Conservation (phyloP, 2,113 vertebrate species). For the Gadus macrocephalus region DNA sequence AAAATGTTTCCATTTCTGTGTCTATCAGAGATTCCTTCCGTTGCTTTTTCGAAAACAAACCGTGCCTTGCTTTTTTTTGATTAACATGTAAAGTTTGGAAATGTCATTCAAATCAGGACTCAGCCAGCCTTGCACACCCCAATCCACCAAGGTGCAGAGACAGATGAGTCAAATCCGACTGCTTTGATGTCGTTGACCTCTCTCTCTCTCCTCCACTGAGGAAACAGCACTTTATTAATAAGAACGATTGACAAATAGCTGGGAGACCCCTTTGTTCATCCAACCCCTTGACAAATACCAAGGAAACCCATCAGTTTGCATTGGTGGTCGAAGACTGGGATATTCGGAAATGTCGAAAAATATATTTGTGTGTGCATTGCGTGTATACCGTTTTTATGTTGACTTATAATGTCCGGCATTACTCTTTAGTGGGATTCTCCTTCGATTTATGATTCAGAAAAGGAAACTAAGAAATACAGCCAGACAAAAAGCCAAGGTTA, state of each 20-base stretch:
- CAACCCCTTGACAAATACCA: constrained; percentile 68
- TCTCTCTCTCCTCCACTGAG: constrained; percentile 14
- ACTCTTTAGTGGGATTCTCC: too few species aligned
- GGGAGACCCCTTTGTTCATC: constrained; percentile 61
- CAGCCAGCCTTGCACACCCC: constrained; percentile 17
- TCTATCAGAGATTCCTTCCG: neutral
- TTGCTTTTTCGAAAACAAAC: neutral
- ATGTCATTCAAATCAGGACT: constrained; percentile 6
- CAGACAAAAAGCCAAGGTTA: too few species aligned
- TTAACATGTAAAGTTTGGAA: neutral
- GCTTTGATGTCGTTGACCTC: neutral
- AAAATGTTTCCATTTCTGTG: neutral
- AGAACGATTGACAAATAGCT: constrained; percentile 68
- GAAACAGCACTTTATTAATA: constrained; percentile 77
- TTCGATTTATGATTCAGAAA: too few species aligned
- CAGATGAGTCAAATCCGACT: too few species aligned
- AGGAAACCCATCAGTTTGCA: constrained; percentile 50
- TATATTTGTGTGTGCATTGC: neutral
- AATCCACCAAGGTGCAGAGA: neutral
- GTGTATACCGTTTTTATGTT: neutral
- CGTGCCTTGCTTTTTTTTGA: neutral
- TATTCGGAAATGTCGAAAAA: neutral
- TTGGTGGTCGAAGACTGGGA: neutral
- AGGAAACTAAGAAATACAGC: too few species aligned
- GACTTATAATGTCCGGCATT: neutral